Base-by-base conservation (phyloP, 2,888 invertebrate species). In the Pseudococcus longispinus region DNA sequence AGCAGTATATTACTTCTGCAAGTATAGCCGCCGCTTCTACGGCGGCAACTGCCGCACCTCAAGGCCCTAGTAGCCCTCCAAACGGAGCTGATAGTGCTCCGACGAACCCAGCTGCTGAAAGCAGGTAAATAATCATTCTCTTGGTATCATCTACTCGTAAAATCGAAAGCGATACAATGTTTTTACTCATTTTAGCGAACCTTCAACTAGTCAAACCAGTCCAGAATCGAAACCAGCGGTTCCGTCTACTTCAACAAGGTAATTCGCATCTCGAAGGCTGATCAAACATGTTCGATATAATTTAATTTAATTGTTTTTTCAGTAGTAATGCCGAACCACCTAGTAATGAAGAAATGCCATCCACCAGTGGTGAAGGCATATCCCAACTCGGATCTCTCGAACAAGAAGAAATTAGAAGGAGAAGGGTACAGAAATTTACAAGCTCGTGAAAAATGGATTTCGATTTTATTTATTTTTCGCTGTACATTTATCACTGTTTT, bases 1-100 rank as follows among this genome's bases (percentile, higher is more conserved):
- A 96, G 90, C 98, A 98, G 91, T 99, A 98, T 91, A 94, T 95
- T 88, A 92, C 93, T 83, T 94, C 95, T 29, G 94, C 94, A 9
- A 85, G 87, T 82, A 60, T 88, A 32, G 87, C 88, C 32, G 87
- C 88, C 65, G 88, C 84, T 26, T 83, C 88, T 26, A 83, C 88
- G 29, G 51, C 88, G 2, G 80, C 88, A 23, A 80, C 87, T 26
- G 83, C 88, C 3, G 23, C 74, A 11, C 13, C 87, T 26, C 46
- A 18, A 29, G 70, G 32, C 32, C 29, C 70, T 2, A 70, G 70
- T 20, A 29, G 82, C n/a, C 2, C 20, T 51, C 29, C 51, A 18
- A 83, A 26, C n/a, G 55, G 20, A n/a, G 55, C n/a, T 51, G 29
- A 55, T 8, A 55, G 15, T 51, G 42, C 55, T 29, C 23, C 83